Conservation (phyloP, 2,888 invertebrate genomes). For the Hermaeophaga mercurialis region DNA sequence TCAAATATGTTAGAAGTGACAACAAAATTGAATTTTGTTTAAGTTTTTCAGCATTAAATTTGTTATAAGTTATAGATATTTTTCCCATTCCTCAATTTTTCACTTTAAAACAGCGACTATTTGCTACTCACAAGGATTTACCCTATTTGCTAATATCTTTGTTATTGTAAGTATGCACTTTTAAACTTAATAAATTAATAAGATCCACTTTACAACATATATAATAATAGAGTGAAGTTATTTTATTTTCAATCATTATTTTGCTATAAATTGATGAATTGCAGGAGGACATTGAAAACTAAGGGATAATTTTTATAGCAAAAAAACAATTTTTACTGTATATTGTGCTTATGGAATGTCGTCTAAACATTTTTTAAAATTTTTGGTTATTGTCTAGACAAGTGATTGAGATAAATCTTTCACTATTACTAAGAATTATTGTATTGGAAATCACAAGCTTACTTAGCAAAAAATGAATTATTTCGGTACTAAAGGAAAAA, state of each 20-base stretch:
- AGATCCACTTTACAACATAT: constrained; percentile 29
- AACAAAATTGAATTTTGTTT: too few relatives aligned
- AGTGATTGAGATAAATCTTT: constrained; percentile 14
- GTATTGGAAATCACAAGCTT: not conserved
- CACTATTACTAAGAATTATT: constrained; percentile 15
- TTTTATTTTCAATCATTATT: constrained; percentile 5
- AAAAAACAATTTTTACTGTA: constrained; percentile 17
- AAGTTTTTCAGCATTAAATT: not conserved
- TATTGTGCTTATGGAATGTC: constrained; percentile 42
- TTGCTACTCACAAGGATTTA: constrained; percentile 12
- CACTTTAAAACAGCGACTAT: constrained; percentile 12
- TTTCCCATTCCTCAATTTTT: not conserved
- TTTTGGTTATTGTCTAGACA: constrained; percentile 40
- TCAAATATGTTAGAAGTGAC: too few relatives aligned
- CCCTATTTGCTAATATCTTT: constrained; percentile 23
- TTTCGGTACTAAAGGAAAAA: not conserved
- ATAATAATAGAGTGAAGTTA: constrained; percentile 20
- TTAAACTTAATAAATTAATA: constrained; percentile 30
- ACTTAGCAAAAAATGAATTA: not conserved
- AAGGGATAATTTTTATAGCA: not conserved
- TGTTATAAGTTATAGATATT: not conserved
- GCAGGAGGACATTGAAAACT: not conserved
- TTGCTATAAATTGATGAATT: not conserved
- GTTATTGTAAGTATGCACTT: constrained; percentile 22
- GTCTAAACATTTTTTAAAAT: constrained; percentile 36